Evolutionary conservation across 2,113 vertebrate species (phyloP).

Genomic region (Willisornis vidua): DNA sequence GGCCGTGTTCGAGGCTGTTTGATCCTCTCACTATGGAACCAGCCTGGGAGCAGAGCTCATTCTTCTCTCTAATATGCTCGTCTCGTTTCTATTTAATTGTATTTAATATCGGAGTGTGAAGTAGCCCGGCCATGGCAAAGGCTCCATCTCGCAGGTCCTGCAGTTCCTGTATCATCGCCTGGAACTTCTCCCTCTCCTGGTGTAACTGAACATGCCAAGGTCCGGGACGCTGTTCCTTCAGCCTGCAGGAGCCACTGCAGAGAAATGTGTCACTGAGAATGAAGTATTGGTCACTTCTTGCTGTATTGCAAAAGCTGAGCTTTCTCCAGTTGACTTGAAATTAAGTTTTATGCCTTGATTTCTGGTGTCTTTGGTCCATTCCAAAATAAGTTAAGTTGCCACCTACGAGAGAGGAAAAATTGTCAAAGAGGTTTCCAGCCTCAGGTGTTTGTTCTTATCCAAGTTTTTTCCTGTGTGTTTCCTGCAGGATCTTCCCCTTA

Average conservation of each 20-base stretch:
- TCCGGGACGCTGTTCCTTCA: not conserved
- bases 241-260: not conserved
- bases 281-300: not conserved
- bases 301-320: not conserved
- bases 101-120: not conserved
- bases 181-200: not conserved
- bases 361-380: not conserved
- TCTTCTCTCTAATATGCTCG: rapidly evolving
- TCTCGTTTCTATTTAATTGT: rapidly evolving
- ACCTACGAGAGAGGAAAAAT: not conserved
- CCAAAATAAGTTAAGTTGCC: not conserved
- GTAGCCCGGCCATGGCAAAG: not conserved
- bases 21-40: not conserved
- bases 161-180: not conserved
- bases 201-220: not conserved
- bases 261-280: not conserved
- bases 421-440: not conserved
- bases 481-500: not conserved
- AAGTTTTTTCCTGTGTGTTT: not conserved
- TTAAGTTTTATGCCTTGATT: not conserved
- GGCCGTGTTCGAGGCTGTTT: not conserved
- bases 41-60: rapidly evolving
- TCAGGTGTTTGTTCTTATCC: not conserved
- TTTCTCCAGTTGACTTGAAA: not conserved
- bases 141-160: not conserved